Conservation (phyloP, 2,888 invertebrate genomes). For the Polydrusus cervinus region DNA sequence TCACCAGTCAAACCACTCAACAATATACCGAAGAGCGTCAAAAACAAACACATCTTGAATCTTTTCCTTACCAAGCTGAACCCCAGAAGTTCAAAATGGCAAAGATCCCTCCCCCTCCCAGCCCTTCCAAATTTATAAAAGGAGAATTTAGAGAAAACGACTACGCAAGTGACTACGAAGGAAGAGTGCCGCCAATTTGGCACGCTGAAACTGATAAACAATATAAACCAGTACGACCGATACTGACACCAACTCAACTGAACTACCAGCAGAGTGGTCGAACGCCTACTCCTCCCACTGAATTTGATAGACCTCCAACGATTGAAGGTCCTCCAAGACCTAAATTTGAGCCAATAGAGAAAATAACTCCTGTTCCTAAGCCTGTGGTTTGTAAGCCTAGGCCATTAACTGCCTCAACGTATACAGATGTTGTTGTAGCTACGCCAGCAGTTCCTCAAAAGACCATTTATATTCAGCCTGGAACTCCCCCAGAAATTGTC, state of each 20-base stretch:
- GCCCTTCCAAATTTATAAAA: constrained; percentile 79
- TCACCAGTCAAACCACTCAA: constrained; percentile 70
- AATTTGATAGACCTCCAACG: constrained; percentile 74
- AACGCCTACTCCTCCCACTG: constrained; percentile 76
- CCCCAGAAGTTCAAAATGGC: constrained; percentile 66
- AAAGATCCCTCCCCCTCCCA: constrained; percentile 74
- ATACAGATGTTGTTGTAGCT: constrained; percentile 65
- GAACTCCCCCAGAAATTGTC: constrained; percentile 75
- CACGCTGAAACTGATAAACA: constrained; percentile 73
- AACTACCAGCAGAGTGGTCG: constrained; percentile 71
- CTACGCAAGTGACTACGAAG: constrained; percentile 82
- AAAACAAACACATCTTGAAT: constrained; percentile 65
- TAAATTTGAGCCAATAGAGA: constrained; percentile 77
- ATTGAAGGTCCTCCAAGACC: constrained; percentile 71
- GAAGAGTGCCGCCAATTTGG: constrained; percentile 78
- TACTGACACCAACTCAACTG: constrained; percentile 73
- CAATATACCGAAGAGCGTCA: constrained; percentile 66
- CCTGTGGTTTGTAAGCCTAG: constrained; percentile 74
- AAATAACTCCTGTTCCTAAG: constrained; percentile 69
- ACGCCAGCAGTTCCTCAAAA: constrained; percentile 60
- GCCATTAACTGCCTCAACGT: constrained; percentile 69
- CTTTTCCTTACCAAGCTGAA: constrained; percentile 71
- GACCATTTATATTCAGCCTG: constrained; percentile 73
- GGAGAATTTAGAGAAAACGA: constrained; percentile 81
- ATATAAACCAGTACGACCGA: constrained; percentile 76